Base-by-base conservation (phyloP, 2,797 vertebrate genomes). In the Aldrovandia affinis region DNA sequence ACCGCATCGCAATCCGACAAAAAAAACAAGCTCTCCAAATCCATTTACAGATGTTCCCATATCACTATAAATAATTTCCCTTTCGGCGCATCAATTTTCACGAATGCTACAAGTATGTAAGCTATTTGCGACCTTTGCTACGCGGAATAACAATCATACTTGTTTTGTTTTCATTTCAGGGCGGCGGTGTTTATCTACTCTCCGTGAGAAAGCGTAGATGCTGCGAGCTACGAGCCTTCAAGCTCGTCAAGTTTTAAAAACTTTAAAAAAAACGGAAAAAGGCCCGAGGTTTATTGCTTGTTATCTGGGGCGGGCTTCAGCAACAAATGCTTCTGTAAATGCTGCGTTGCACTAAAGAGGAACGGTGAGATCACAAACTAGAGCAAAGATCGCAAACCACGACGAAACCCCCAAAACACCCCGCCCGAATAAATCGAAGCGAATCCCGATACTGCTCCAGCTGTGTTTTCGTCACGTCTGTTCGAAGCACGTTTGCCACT, bases 91-190 rank as follows among this genome's bases (percentile, higher is more conserved):
- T 52, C 44, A 12, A 39, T 59, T 44, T 70, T 14, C 50, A 25
- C 70, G 22, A 81, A 70, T 61, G 42, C n/a, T 73, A 4, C 36
- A 55, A 57, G 70, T 42, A 36, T 28, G 80, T 50, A 20, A 75
- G 39, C 15, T 59, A 59, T 77, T 52, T n/a, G 47, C 52, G 44
- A 65, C 47, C 47, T 80, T 39, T 55, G 47, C 50, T n/a, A 59
- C 28, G 63, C 39, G 22, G 50, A 61, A 70, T 28, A 44, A 28
- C 28, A 73, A 25, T 52, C 47, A 33, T 36, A 28, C 50, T n/a
- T 44, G 50, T 84, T 73, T 81, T 84, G 63, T 84, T 84, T 84
- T 81, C 28, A 42, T 84, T 75, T 47, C 78, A 20, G 65, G 79
- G 79, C 12, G 79, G 79, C 12, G 78, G 50, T 59, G 79, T 81